These are phyloP conservation scores for Aphelinus atriplicis DNA, from an alignment of 1,140 invertebrate species.

Conservation along the genomic window DNA sequence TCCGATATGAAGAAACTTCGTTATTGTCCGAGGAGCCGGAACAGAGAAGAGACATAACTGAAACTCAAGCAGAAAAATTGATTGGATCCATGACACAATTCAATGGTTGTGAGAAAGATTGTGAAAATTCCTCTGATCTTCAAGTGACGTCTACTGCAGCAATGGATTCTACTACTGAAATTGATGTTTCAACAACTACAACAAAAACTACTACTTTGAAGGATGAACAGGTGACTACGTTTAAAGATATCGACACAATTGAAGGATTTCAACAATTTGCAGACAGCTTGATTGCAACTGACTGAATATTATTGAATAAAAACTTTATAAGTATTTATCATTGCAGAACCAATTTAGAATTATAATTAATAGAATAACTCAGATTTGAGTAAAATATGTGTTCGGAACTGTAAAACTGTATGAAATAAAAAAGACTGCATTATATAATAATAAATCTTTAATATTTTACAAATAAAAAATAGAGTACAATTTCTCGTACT, in stretches of 20 bases:
- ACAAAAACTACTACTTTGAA: conserved; percentile 1
- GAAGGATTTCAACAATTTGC: conserved; percentile 51
- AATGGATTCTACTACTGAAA: background rate
- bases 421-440: conserved; percentile 6
- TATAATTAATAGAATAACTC: too few relatives aligned
- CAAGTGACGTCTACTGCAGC: background rate
- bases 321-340: too few relatives aligned
- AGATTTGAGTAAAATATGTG: too few relatives aligned
- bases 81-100: conserved; percentile 8
- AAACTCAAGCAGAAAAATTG: conserved; percentile 39
- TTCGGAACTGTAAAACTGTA: too few relatives aligned
- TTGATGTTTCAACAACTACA: background rate
- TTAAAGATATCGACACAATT: conserved; percentile 44
- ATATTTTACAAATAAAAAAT: conserved; percentile 39
- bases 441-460: conserved; percentile 33
- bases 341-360: too few relatives aligned
- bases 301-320: conserved; percentile 33
- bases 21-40: conserved; percentile 26
- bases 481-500: conserved; percentile 26
- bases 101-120: conserved; percentile 4
- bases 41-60: conserved; percentile 6
- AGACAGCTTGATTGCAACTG: conserved; percentile 46
- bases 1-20: conserved; percentile 46
- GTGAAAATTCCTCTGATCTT: background rate
- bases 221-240: conserved; percentile 28